Conservation (phyloP, 2,888 invertebrate species). For the Mellilla xanthometata region DNA sequence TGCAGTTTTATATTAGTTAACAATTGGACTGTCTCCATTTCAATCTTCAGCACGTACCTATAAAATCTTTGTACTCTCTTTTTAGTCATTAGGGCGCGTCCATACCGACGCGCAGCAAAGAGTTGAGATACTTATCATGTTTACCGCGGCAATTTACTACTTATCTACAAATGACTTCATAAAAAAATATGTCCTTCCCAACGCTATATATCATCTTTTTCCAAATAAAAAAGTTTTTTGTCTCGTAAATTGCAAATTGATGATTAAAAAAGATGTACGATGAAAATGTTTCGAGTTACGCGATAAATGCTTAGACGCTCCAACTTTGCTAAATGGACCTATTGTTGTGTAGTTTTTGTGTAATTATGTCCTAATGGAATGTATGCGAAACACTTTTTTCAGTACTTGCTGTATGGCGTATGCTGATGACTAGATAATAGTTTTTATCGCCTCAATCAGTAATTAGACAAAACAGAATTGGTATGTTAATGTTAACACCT, state of each 20-base stretch:
- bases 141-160: slow-evolving; percentile 20
- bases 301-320: slow-evolving; percentile 47
- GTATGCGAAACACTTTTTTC: slow-evolving; percentile 43
- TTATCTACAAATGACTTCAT: slow-evolving; percentile 25
- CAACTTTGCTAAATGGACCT: slow-evolving; percentile 24
- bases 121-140: slow-evolving; percentile 14
- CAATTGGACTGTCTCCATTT: not conserved
- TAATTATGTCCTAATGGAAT: slow-evolving; percentile 46
- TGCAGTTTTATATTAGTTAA: not conserved
- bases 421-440: slow-evolving; percentile 18
- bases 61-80: not conserved
- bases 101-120: not conserved
- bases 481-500: slow-evolving; percentile 30
- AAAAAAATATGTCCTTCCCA: slow-evolving; percentile 27
- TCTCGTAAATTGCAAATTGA: slow-evolving; percentile 42
- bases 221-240: slow-evolving; percentile 36
- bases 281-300: slow-evolving; percentile 50
- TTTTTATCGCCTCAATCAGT: slow-evolving; percentile 24
- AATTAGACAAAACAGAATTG: slow-evolving; percentile 26
- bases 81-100: slow-evolving; percentile 13
- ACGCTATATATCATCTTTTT: slow-evolving; percentile 42
- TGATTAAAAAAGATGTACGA: slow-evolving; percentile 36
- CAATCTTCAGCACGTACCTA: not conserved
- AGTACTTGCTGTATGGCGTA: slow-evolving; percentile 17
- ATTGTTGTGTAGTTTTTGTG: slow-evolving; percentile 45